phyloP scores from a whole-genome alignment of 2,888 invertebrate genomes.

The Dione juno region DNA sequence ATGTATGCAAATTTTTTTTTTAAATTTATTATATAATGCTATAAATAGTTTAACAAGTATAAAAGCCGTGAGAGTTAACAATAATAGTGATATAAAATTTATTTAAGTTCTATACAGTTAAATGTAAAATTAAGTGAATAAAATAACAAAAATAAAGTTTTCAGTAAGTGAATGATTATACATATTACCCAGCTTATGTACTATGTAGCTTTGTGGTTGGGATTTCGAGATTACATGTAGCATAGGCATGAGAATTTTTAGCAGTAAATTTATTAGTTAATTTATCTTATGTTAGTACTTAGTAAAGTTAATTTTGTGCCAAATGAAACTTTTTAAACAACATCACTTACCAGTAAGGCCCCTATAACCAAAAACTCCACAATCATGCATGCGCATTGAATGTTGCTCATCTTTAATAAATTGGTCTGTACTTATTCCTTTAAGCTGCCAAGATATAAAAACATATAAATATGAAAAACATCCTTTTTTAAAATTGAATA shows the following conservation, averaged over 20 bases:
- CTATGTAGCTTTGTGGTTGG: neutral
- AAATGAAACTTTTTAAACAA: neutral
- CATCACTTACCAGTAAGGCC: constrained; percentile 86
- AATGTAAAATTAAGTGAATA: no score
- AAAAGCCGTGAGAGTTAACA: neutral
- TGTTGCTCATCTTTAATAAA: constrained; percentile 90
- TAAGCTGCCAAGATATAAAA: constrained; percentile 73
- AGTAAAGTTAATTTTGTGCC: neutral
- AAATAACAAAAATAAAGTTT: no score
- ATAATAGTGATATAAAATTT: neutral
- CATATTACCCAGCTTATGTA: neutral
- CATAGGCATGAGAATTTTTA: neutral
- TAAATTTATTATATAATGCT: no score
- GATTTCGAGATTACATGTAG: neutral
- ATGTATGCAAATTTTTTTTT: no score
- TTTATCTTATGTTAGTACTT: constrained; percentile 1
- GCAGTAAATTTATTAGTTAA: constrained; percentile 16
- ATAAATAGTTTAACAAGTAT: neutral
- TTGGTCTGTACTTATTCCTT: constrained; percentile 89
- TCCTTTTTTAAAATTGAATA: neutral
- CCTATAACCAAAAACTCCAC: constrained; percentile 89
- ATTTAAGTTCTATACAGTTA: no score
- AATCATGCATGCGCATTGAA: constrained; percentile 88
- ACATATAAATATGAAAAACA: neutral
- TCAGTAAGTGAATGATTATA: neutral